Conservation (phyloP, 2,797 vertebrate species). For the Botia almorhae region DNA sequence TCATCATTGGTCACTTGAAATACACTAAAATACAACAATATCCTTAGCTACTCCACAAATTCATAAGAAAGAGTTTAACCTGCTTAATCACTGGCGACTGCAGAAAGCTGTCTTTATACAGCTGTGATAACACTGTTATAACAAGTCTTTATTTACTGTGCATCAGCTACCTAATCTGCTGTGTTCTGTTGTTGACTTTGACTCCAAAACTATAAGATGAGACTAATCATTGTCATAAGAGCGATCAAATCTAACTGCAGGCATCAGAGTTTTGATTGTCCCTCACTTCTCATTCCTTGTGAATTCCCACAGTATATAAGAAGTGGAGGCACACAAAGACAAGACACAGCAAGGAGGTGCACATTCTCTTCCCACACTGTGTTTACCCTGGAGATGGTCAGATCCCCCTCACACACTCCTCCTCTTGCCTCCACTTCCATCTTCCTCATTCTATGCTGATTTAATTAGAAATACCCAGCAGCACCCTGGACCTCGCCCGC, state of each 20-base stretch:
- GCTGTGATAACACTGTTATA: neutral
- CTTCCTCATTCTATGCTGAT: slow-evolving; percentile 77
- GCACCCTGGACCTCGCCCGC: slow-evolving; percentile 81
- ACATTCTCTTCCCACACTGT: slow-evolving; percentile 96
- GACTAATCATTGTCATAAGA: slow-evolving; percentile 12
- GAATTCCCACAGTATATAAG: slow-evolving; percentile 91
- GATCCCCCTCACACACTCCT: slow-evolving; percentile 51
- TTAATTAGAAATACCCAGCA: slow-evolving; percentile 84
- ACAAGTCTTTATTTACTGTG: neutral
- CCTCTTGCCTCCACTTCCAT: slow-evolving; percentile 56
- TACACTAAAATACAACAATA: too few relatives aligned
- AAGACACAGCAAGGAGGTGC: slow-evolving; percentile 88
- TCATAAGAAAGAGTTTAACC: too few relatives aligned
- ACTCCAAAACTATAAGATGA: neutral
- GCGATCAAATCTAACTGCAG: neutral
- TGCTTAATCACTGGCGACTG: neutral
- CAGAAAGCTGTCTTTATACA: neutral
- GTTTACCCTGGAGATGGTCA: slow-evolving; percentile 90
- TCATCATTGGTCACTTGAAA: too few relatives aligned
- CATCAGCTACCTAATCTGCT: neutral
- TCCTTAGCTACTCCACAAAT: too few relatives aligned
- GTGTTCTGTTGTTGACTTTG: neutral
- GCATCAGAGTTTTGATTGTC: slow-evolving; percentile 33
- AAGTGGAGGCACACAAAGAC: slow-evolving; percentile 86
- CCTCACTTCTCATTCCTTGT: slow-evolving; percentile 76